Evolutionary conservation across 2,888 invertebrate genomes (phyloP), one percentile per base, ranked within the genome.

Genomic region (Noctua janthe): DNA sequence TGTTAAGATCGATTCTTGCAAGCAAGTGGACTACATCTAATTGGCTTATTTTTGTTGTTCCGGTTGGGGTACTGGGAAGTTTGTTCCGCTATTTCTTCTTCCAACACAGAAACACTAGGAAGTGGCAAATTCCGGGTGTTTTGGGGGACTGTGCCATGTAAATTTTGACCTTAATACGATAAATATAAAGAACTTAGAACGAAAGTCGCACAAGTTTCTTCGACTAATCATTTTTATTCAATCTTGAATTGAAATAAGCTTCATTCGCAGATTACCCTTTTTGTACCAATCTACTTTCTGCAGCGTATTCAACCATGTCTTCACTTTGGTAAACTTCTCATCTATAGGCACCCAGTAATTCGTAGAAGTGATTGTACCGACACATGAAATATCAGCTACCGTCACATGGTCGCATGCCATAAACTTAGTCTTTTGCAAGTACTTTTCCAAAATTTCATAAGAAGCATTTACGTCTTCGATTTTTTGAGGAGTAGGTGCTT

Each of bases 341-440:
- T 88, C 88, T 0, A 94, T 71, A 0, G 93, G 93, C 4, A 93
- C 86, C 0, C 92, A 4, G 1, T 79, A n/a, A 71, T 91, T 78
- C 17, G 92, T n/a, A 0, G 93, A 83, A 0, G 92, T 91, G 0
- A 94, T 76, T 1, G 88, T 88, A 6, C 92, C 86, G 0, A 92
- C 88, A 23, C 90, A 87, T 0, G 93, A 90, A 43, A 94, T 81
- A 83, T 94, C 94, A 51, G 94, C 94, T 6, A 94, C 15, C 0
- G 94, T 93, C 13, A 93, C 69, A 47, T 91, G 85, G 23, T 93
- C 88, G 11, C 89, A 84, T 11, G 92, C 93, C n/a, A 93, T 59
- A 76, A 89, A 94, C 7, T 83, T 51, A 0, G 88, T 90, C 29
- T 76, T 86, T 78, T 92, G 88, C 20, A 94, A 90, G 89, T 93